Evolutionary conservation across 2,888 invertebrate genomes (phyloP).

Genomic region (Bugulina stolonifera): DNA sequence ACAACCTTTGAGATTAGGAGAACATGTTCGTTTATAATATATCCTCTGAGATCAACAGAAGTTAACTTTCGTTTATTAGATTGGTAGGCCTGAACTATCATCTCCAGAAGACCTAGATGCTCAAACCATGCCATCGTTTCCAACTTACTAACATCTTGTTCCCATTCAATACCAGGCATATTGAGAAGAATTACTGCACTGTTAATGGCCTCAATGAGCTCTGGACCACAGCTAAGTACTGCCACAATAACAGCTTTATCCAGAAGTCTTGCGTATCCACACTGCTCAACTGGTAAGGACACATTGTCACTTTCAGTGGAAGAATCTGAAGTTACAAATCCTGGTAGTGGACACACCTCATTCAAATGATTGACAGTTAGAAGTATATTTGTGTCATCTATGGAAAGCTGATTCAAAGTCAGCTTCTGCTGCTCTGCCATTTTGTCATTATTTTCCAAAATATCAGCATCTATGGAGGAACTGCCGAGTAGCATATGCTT

Average conservation of each 20-base stretch:
- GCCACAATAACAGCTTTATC: not conserved
- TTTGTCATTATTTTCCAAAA: not conserved
- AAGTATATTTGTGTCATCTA: not conserved
- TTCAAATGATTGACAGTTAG: not conserved
- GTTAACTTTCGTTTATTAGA: not conserved
- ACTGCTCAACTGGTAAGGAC: not conserved
- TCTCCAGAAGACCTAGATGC: not conserved
- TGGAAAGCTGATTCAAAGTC: not conserved
- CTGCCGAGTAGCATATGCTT: not conserved
- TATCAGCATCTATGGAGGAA: not conserved
- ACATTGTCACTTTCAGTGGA: not conserved
- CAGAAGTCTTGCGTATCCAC: not conserved
- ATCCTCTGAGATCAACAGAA: not conserved
- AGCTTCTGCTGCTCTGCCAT: not conserved
- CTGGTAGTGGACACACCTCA: not conserved
- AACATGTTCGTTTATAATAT: not conserved
- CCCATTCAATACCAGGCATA: not conserved
- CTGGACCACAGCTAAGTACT: not conserved
- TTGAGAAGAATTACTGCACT: not conserved
- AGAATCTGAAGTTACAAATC: not conserved
- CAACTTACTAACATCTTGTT: not conserved
- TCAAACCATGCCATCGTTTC: not conserved
- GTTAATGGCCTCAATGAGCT: not conserved
- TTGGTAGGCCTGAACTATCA: not conserved
- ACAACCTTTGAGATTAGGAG: not conserved